Base-by-base conservation (phyloP, 2,888 invertebrate genomes). In the Plagodis dolabraria region DNA sequence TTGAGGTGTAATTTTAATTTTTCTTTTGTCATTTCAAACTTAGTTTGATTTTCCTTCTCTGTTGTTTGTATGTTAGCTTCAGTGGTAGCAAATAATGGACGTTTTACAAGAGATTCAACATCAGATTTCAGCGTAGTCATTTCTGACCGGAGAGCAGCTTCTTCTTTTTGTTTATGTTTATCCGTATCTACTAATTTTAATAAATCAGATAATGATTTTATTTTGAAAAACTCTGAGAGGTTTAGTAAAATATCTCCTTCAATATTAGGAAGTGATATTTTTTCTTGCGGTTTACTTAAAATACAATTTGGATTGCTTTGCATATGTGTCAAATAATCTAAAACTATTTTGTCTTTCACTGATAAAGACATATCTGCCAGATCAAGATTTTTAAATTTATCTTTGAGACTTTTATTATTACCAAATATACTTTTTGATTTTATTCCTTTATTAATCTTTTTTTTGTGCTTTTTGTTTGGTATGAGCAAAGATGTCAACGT, bases 181-280 rank as follows among this genome's bases (percentile, higher is more conserved):
- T 61, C 53, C 33, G 57, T 56, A 36, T 62, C 69, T 53, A 86
- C 45, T 45, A 86, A 48, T 53, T 84, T 85, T 0, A 88, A 53
- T 43, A 92, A 77, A 67, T 89, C 90, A n/a, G 79, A 67, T 40
- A 85, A 79, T 0, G 90, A 86, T 66, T 87, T 88, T 2, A 89
- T 81, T 73, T 87, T 90, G 6, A 88, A 84, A 65, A 90, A 86
- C 54, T 92, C 87, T 0, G 87, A 85, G 42, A 92, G 71, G 65
- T 87, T 89, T 2, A 86, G 71, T 51, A 90, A 70, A 64, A 88
- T 84, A 58, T 85, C 80, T 2, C 88, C 84, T 78, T 86, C 80
- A 36, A 84, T 53, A 49, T 70, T 76, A n/a, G 77, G 66, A n/a
- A 69, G 42, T 8, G 65, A 36, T 35, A 53, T 42, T 40, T 72